These are phyloP conservation scores for Lutjanus argentimaculatus DNA, from an alignment of 2,797 vertebrate species.

Conservation along the genomic window DNA sequence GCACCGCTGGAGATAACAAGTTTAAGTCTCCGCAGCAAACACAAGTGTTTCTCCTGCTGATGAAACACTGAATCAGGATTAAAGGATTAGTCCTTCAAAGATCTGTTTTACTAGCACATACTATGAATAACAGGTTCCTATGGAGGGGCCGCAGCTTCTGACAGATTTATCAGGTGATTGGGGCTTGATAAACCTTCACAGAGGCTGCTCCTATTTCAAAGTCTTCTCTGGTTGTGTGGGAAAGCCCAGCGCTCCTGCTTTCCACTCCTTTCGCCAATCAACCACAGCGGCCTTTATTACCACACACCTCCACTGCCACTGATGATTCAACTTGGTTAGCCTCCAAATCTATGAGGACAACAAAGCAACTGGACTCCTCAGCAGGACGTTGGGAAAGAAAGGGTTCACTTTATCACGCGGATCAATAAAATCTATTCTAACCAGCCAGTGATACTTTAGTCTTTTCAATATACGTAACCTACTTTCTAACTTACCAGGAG, in stretches of 20 bases:
- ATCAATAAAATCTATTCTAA: constrained; percentile 70
- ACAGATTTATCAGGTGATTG: constrained; percentile 77
- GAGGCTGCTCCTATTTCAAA: constrained; percentile 79
- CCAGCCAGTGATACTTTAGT: constrained; percentile 45
- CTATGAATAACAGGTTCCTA: constrained; percentile 65
- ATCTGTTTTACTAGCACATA: constrained; percentile 61
- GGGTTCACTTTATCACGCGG: constrained; percentile 50
- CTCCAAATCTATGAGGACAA: constrained; percentile 50
- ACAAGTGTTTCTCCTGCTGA: constrained; percentile 56
- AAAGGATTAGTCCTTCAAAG: constrained; percentile 71
- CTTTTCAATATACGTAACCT: constrained; percentile 51
- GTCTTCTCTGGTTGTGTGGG: constrained; percentile 71
- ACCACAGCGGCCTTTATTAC: constrained; percentile 30
- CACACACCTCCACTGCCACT: constrained; percentile 54
- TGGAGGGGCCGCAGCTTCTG: constrained; percentile 55
- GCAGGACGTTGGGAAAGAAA: constrained; percentile 56
- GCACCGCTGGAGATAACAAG: constrained; percentile 40
- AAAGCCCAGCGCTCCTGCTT: constrained; percentile 65
- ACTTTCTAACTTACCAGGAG: constrained; percentile 41
- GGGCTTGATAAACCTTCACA: constrained; percentile 71
- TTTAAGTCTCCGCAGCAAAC: constrained; percentile 53
- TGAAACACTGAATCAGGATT: constrained; percentile 61
- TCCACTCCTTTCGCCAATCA: constrained; percentile 64
- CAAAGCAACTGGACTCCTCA: constrained; percentile 60
- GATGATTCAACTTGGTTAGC: constrained; percentile 50